Evolutionary conservation across 2,113 vertebrate species (phyloP), one percentile per base, ranked within the genome.

Genomic region (Nanorana parkeri): DNA sequence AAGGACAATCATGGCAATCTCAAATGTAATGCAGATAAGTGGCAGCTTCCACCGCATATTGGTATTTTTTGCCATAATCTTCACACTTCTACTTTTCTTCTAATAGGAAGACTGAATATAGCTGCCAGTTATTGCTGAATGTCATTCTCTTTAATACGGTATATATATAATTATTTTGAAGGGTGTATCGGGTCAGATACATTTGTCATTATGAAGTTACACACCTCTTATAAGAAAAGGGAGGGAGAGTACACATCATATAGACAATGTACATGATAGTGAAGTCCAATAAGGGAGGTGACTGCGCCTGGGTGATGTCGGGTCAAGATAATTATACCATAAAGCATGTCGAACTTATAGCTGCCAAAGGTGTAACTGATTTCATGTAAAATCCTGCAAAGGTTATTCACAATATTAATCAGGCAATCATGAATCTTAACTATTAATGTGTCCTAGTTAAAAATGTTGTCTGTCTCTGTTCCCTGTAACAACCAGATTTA

Each of bases 1-100:
- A n/a, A 99, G 93, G 56, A 97, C 24, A 3, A 99, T 90, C 96
- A 98, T 94, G 4, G 88, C 93, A 29, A 89, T 86, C 87, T 99
- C 91, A 94, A 96, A 96, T 47, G 95, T 69, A 0, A 98, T 92
- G 90, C 96, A 97, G 1, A 94, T 65, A 0, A 89, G 84, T 0
- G 98, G 97, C 64, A 99, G 92, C 55, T 94, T 94, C 87, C 95
- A 83, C 64, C 96, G 95, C 20, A 99, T 85, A 47, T 90, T 81
- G 0, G 96, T 96, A 92, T 96, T 96, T 89, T 94, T 95, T 0
- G 69, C 77, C 93, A 94, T 94, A 56, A 73, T 84, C 41, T 68
- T n/a, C 1, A 3, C 21, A 29, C 24, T 63, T 66, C 23, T 3
- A 63, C 1, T 16, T 66, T 28, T 21, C 36, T 47, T 41, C 41